phyloP scores from a whole-genome alignment of 2,888 invertebrate species.

The Willowsia nigromaculata region DNA sequence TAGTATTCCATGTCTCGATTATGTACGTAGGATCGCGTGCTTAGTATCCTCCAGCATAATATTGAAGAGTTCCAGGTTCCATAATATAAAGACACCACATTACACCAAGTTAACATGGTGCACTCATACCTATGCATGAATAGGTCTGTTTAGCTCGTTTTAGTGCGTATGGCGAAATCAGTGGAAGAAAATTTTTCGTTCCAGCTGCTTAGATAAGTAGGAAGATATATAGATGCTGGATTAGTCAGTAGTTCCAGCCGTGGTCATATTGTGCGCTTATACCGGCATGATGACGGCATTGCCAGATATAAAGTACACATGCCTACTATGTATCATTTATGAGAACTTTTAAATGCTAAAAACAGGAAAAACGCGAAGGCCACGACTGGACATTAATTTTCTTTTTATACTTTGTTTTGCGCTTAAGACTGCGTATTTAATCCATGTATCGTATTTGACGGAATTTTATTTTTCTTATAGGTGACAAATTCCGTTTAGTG shows the following conservation, averaged over 20 bases:
- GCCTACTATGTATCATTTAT: background rate
- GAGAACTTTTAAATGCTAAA: background rate
- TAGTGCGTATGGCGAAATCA: background rate
- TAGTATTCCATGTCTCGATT: too few species aligned
- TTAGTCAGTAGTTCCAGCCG: background rate
- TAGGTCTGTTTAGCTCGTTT: too few species aligned
- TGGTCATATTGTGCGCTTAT: background rate
- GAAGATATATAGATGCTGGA: too few species aligned
- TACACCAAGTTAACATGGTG: too few species aligned
- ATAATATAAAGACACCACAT: too few species aligned
- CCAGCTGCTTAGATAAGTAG: constrained; percentile 20
- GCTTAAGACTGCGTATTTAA: background rate
- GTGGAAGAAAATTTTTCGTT: background rate
- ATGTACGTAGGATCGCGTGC: too few species aligned
- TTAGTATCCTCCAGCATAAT: too few species aligned
- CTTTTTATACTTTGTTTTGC: background rate
- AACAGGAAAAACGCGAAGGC: background rate
- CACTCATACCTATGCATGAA: too few species aligned
- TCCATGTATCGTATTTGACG: constrained; percentile 11
- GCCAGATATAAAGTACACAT: background rate
- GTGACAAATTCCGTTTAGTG: constrained; percentile 91
- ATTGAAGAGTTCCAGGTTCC: too few species aligned
- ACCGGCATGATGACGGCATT: constrained; percentile 27
- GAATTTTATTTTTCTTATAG: constrained; percentile 79
- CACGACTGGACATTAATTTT: background rate